These are phyloP conservation scores for Disparrhopalites patrizii DNA, from an alignment of 2,888 invertebrate species.

Conservation along the genomic window DNA sequence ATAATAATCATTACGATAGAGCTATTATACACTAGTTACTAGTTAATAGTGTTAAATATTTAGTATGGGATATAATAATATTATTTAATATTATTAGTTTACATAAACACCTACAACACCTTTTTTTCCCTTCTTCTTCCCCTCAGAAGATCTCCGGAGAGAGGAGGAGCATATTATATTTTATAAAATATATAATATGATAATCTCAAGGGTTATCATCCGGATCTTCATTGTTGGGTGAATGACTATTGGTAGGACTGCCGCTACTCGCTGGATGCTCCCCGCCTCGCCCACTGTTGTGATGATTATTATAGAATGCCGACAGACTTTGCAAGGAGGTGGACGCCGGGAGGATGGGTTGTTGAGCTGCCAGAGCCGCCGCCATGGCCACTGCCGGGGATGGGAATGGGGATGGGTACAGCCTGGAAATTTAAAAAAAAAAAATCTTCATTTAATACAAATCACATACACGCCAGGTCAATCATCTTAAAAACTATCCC, in stretches of 20 bases:
- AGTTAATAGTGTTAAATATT: no score
- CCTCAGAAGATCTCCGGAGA: neutral
- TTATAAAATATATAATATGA: constrained; percentile 10
- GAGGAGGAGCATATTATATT: neutral
- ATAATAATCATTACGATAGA: no score
- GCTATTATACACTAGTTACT: no score
- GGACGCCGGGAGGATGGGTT: constrained; percentile 45
- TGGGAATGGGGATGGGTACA: constrained; percentile 47
- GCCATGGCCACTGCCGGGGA: constrained; percentile 47
- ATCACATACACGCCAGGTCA: no score
- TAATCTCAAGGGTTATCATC: constrained; percentile 43
- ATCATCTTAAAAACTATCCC: no score
- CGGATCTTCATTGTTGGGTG: constrained; percentile 43
- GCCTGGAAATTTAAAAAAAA: constrained; percentile 30
- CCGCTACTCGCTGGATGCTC: constrained; percentile 40
- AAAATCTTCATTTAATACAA: neutral
- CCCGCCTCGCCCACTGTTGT: no score
- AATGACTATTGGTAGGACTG: constrained; percentile 48
- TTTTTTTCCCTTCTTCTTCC: no score
- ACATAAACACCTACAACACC: no score
- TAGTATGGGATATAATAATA: no score
- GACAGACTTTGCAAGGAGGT: constrained; percentile 47
- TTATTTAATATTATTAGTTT: no score
- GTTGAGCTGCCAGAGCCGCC: constrained; percentile 42
- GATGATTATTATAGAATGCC: constrained; percentile 48